phyloP scores from a whole-genome alignment of 2,888 invertebrate species.

The Alsophila aescularia region DNA sequence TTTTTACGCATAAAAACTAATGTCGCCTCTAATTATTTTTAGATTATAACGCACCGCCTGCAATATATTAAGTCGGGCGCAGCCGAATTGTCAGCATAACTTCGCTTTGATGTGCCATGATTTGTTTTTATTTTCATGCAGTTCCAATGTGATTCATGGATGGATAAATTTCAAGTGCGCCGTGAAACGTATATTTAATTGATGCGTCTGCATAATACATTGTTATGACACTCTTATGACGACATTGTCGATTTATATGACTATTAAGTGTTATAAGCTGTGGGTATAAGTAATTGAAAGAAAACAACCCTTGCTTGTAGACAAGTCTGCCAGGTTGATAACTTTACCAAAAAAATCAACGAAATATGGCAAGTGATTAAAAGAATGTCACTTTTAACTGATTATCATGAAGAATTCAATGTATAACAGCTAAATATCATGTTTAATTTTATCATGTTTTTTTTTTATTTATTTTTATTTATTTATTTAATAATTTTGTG shows the following conservation, averaged over 20 bases:
- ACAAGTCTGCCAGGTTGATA: slow-evolving; percentile 62
- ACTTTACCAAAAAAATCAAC: slow-evolving; percentile 70
- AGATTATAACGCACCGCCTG: slow-evolving; percentile 83
- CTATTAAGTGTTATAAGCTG: slow-evolving; percentile 32
- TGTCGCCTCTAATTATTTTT: slow-evolving; percentile 84
- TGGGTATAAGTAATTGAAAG: slow-evolving; percentile 39
- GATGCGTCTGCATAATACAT: slow-evolving; percentile 67
- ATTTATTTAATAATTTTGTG: too few relatives aligned
- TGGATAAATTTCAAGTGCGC: slow-evolving; percentile 77
- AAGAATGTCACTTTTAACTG: too few relatives aligned
- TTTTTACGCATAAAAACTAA: slow-evolving; percentile 84
- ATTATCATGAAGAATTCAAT: too few relatives aligned
- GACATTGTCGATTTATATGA: slow-evolving; percentile 47
- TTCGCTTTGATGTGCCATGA: slow-evolving; percentile 81
- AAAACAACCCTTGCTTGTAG: slow-evolving; percentile 44
- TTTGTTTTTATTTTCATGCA: slow-evolving; percentile 81
- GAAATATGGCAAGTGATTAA: slow-evolving; percentile 62
- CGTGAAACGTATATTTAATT: slow-evolving; percentile 74
- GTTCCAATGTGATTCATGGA: slow-evolving; percentile 78
- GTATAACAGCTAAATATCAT: too few relatives aligned
- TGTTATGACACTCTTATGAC: slow-evolving; percentile 70
- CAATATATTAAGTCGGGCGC: slow-evolving; percentile 79
- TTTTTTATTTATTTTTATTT: too few relatives aligned
- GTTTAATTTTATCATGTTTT: too few relatives aligned
- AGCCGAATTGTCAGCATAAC: slow-evolving; percentile 84